These are phyloP conservation scores for Diadema setosum DNA, from an alignment of 35 echinoderm and acorn worm species.

Conservation along the genomic window DNA sequence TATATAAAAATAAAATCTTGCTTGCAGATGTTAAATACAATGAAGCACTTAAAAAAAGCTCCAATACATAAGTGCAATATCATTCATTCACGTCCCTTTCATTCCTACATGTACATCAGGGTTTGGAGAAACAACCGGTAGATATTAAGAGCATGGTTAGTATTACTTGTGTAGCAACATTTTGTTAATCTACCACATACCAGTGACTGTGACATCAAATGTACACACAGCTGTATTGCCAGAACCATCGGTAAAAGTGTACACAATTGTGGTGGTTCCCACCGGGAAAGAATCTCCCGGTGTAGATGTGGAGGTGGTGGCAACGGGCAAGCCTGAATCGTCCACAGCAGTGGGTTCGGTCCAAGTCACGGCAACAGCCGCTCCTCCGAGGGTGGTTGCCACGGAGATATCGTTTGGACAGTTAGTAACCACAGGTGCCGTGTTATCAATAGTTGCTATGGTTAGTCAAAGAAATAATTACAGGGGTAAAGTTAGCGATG, in stretches of 20 bases:
- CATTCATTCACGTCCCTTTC: too few relatives aligned
- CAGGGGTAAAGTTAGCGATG: too few relatives aligned
- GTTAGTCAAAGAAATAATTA: too few relatives aligned
- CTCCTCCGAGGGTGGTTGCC: neutral
- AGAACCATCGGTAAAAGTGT: slow-evolving; percentile 28
- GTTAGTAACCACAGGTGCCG: slow-evolving; percentile 21
- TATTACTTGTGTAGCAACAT: too few relatives aligned
- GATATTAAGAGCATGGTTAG: too few relatives aligned
- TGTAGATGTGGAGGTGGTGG: neutral
- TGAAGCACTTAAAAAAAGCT: too few relatives aligned
- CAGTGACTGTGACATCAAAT: slow-evolving; percentile 1
- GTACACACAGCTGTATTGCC: slow-evolving; percentile 12
- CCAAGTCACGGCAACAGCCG: slow-evolving; percentile 7
- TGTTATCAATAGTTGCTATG: slow-evolving; percentile 35
- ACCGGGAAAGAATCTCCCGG: slow-evolving; percentile 15
- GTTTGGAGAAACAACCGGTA: too few relatives aligned
- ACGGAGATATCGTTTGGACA: slow-evolving; percentile 56
- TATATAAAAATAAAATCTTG: too few relatives aligned
- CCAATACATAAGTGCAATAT: too few relatives aligned
- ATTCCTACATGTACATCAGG: too few relatives aligned
- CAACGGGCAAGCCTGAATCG: slow-evolving; percentile 52
- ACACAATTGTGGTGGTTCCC: slow-evolving; percentile 16
- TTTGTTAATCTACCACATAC: too few relatives aligned
- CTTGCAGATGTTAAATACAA: too few relatives aligned
- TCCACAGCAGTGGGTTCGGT: slow-evolving; percentile 59